Conservation (phyloP, 2,888 invertebrate genomes). For the Apotomis capreana region DNA sequence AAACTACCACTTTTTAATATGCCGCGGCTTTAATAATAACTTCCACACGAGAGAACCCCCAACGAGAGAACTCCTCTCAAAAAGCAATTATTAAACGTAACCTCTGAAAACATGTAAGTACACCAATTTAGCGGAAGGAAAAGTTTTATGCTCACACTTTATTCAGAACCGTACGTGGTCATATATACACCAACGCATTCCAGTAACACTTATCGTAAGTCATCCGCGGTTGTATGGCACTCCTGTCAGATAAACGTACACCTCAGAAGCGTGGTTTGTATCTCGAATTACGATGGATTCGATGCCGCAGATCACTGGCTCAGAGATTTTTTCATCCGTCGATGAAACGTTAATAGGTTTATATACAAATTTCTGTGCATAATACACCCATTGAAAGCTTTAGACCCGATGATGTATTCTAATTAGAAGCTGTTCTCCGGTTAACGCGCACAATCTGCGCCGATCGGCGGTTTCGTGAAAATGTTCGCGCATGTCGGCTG, state of each 20-base stretch:
- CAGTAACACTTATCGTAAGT: constrained; percentile 42
- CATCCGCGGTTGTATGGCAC: constrained; percentile 38
- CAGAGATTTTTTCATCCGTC: constrained; percentile 31
- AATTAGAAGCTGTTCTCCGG: neutral
- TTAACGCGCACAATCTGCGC: constrained; percentile 11
- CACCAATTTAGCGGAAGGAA: constrained; percentile 16
- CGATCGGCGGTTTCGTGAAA: neutral
- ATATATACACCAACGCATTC: constrained; percentile 16
- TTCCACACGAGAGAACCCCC: neutral
- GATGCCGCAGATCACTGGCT: constrained; percentile 11
- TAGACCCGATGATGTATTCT: constrained; percentile 11
- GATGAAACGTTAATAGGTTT: constrained; percentile 32
- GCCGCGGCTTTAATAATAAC: neutral
- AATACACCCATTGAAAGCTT: constrained; percentile 4
- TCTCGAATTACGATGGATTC: constrained; percentile 34
- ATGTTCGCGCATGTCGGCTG: constrained; percentile 1
- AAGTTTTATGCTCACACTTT: constrained; percentile 24
- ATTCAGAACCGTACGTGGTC: constrained; percentile 9
- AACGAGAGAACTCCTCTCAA: neutral
- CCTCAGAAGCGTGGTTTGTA: constrained; percentile 29
- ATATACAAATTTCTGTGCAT: constrained; percentile 18
- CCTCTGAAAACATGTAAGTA: neutral
- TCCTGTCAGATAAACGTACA: constrained; percentile 35
- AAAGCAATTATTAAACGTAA: neutral
- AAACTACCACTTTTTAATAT: neutral